Conservation (phyloP, 2,113 vertebrate genomes). For the Python bivittatus region DNA sequence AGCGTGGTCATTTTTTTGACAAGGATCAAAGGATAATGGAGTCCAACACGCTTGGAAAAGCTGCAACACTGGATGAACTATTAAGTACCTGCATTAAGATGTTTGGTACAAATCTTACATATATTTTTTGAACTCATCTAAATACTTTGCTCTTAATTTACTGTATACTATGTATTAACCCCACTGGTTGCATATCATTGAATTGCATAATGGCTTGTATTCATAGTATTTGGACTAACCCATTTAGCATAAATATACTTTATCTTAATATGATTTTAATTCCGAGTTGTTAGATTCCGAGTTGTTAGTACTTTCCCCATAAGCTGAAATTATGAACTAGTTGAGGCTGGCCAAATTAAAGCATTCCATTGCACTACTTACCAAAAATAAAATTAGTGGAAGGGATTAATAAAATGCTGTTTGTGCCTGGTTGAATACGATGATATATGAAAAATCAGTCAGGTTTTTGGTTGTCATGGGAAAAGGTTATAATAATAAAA, state of each 20-base stretch:
- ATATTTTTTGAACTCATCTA: neutral
- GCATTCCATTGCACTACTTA: neutral
- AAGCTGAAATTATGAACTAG: neutral
- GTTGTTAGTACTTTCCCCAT: neutral
- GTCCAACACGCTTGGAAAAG: conserved; percentile 87
- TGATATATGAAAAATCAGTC: neutral
- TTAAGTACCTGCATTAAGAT: conserved; percentile 87
- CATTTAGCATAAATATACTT: neutral
- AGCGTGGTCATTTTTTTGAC: conserved; percentile 75
- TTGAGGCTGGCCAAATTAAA: neutral
- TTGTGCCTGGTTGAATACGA: neutral
- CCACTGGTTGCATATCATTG: neutral
- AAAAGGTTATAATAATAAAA: neutral
- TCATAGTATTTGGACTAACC: neutral
- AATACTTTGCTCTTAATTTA: neutral
- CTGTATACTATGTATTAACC: neutral
- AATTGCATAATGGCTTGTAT: neutral
- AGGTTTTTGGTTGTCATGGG: neutral
- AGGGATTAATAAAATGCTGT: neutral
- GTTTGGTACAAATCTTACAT: conserved; percentile 80
- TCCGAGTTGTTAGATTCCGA: neutral
- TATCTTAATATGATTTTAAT: neutral
- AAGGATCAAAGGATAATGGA: conserved; percentile 81
- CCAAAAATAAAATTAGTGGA: neutral
- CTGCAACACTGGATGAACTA: conserved; percentile 88